A percentile compares a stretch with the other conserved stretches of the same genome.
These are phyloP conservation scores for Molanna angustata DNA, from an alignment of 2,888 invertebrate species.

Conservation along the genomic window DNA sequence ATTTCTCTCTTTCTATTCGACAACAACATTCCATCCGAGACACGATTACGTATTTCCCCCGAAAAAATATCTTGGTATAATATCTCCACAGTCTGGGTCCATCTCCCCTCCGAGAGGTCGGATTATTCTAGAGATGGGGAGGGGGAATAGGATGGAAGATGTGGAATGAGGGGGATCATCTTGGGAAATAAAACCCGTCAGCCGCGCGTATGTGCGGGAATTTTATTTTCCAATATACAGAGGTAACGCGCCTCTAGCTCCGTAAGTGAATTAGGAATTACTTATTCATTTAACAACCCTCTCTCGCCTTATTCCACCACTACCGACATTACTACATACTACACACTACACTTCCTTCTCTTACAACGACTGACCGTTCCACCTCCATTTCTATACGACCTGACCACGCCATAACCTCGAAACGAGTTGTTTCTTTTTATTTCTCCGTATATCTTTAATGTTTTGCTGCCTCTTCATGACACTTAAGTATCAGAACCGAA, in stretches of 20 bases:
- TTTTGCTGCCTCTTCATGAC: too few species aligned
- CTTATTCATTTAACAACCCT: conserved; percentile 33
- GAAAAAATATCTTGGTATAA: conserved; percentile 10
- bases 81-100: background rate
- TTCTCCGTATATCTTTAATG: too few species aligned
- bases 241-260: conserved; percentile 30
- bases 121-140: conserved; percentile 7
- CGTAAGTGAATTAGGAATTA: conserved; percentile 34
- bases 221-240: conserved; percentile 33
- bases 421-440: too few species aligned
- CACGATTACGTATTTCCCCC: conserved; percentile 12
- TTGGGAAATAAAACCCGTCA: conserved; percentile 31
- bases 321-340: background rate
- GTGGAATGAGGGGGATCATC: conserved; percentile 25
- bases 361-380: conserved; percentile 18
- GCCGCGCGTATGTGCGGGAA: conserved; percentile 23
- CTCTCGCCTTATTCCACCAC: conserved; percentile 14
- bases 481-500: too few species aligned
- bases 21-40: conserved; percentile 8
- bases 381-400: too few species aligned
- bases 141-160: conserved; percentile 1
- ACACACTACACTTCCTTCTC: conserved; percentile 3
- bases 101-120: background rate
- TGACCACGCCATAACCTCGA: too few species aligned
- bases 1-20: conserved; percentile 3